A percentile compares a stretch with the other conserved stretches of the same genome.
Conservation (phyloP, 2,113 vertebrate species). For the Alectura lathami region DNA sequence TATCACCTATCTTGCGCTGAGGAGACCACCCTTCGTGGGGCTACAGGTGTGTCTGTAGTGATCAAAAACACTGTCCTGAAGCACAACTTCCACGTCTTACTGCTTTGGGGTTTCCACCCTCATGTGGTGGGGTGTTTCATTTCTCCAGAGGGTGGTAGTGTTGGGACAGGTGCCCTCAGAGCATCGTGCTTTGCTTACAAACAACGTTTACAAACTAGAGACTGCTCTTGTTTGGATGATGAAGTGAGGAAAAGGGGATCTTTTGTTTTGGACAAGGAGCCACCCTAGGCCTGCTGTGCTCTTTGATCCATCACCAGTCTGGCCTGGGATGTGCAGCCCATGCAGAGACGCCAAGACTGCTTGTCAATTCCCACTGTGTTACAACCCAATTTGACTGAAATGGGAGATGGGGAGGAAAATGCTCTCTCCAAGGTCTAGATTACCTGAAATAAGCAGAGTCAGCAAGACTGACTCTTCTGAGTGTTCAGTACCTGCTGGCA, state of each 20-base stretch:
- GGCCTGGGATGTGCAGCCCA: not conserved
- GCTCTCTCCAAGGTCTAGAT: not conserved
- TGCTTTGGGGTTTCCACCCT: not conserved
- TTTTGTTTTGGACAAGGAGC: not conserved
- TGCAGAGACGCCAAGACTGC: rapidly evolving
- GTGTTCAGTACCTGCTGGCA: constrained; percentile 80
- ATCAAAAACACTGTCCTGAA: not conserved
- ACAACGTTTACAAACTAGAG: not conserved
- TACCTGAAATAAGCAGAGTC: not conserved
- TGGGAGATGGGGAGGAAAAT: not conserved
- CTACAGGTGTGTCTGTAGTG: not conserved
- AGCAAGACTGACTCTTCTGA: not conserved
- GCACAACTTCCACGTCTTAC: not conserved
- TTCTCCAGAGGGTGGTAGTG: not conserved
- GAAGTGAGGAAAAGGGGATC: not conserved
- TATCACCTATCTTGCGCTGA: not conserved
- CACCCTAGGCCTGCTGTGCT: not conserved
- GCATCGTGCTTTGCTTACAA: not conserved
- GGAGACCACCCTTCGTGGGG: not conserved
- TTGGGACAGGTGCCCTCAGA: not conserved
- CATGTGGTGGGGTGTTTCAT: not conserved
- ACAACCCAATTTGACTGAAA: not conserved
- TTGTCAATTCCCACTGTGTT: not conserved
- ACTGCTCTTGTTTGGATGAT: not conserved
- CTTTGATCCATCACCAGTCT: not conserved